Conservation (phyloP, 2,113 vertebrate species). For the Neodon shergylaensis region DNA sequence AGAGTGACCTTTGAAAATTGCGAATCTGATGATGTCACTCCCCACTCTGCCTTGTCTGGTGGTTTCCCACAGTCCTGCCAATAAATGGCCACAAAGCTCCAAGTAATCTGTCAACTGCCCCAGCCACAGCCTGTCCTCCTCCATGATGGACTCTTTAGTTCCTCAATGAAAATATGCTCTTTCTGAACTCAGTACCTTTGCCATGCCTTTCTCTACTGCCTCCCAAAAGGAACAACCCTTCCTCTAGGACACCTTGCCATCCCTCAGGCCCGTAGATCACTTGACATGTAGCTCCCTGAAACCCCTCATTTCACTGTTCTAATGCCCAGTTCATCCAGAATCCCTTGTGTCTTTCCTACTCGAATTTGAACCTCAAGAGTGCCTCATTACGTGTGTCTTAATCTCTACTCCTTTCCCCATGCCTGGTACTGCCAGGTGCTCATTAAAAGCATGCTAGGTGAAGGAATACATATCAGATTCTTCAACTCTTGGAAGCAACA, state of each 20-base stretch:
- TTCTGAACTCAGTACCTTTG: slow-evolving; percentile 3
- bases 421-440: not conserved
- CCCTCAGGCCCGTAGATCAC: not conserved
- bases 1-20: not conserved
- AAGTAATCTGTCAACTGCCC: not conserved
- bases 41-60: not conserved
- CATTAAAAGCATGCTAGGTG: not conserved
- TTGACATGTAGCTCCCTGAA: not conserved
- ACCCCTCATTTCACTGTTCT: not conserved
- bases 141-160: not conserved
- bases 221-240: not conserved
- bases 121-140: not conserved
- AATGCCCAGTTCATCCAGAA: not conserved
- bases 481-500: not conserved
- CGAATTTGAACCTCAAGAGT: not conserved
- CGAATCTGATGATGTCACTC: not conserved
- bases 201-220: not conserved
- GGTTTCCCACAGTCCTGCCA: not conserved
- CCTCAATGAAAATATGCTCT: not conserved
- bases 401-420: not conserved
- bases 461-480: not conserved
- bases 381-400: not conserved
- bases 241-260: not conserved
- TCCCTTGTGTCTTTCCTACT: not conserved
- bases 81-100: not conserved